Base-by-base conservation (phyloP, 2,888 invertebrate species). In the Lypha dubia region DNA sequence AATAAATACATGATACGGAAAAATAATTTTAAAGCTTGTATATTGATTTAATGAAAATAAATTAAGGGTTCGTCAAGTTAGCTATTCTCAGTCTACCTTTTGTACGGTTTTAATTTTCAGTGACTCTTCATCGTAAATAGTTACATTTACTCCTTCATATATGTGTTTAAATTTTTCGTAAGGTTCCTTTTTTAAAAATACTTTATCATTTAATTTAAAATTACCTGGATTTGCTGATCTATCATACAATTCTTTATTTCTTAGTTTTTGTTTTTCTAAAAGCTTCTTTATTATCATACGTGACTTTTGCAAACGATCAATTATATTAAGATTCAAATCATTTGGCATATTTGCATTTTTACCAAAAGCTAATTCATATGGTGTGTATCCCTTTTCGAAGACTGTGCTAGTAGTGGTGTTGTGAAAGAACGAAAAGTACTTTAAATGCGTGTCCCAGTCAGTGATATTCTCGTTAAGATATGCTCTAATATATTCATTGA, bases 381-480 rank as follows among this genome's bases (percentile, higher is more conserved):
- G 24, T 28, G 53, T 53, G 6, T 15, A 53, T 53, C 22, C 28
- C 6, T 53, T 53, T 11, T 53, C 24, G 8, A 53, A 53, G 13
- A 53, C 24, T 53, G 53, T 15, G 28, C 28, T 53, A 7, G 53
- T 15, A 15, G 53, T 53, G 5, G 53, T 24, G 9, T 53, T 53
- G 28, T 53, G 51, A 15, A 28, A 53, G 28, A 28, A 53, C 15
- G 13, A 28, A 28, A 53, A 53, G 15, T 53, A 53, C 6, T 53
- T 53, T 53, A 53, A 53, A 28, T 53, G 28, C 5, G 53, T 53
- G 22, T 53, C 53, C 53, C 51, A 51, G 51, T 51, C 22, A 0
- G 51, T 22, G 9, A 22, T 51, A 51, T 51, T 51, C n/a, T 51
- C 51, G 7, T 22, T 22, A 44, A 44, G 5, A 38, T 38, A 38